phyloP scores from a whole-genome alignment of 2,113 vertebrate species.

The Penelope pileata region DNA sequence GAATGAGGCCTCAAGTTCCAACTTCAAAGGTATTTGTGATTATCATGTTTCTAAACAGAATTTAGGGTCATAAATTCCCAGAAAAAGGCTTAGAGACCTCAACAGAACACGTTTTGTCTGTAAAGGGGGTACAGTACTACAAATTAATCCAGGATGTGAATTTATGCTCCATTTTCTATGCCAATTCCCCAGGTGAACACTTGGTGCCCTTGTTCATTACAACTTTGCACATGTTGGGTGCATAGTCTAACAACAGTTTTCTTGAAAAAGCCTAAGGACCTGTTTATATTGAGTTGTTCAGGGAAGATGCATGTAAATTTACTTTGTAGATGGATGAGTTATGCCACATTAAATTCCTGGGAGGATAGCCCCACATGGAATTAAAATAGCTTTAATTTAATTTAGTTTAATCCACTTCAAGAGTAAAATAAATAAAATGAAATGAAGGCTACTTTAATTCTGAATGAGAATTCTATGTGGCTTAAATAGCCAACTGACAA shows the following conservation, averaged over 20 bases:
- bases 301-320: slow-evolving; percentile 1
- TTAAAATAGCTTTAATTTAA: slow-evolving; percentile 18
- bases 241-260: background rate
- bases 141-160: background rate
- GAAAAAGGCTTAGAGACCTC: background rate
- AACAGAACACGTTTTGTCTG: background rate
- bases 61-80: background rate
- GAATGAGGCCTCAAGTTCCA: background rate
- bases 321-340: slow-evolving; percentile 6
- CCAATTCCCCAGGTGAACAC: background rate
- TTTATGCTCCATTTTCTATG: background rate
- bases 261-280: background rate
- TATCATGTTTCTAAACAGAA: background rate
- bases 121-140: background rate
- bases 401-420: slow-evolving; percentile 12
- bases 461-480: background rate
- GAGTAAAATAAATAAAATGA: slow-evolving; percentile 15
- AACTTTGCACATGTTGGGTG: slow-evolving; percentile 7
- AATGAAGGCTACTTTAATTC: background rate
- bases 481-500: background rate
- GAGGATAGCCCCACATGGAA: background rate
- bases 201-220: background rate
- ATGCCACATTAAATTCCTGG: background rate
- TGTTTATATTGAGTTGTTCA: background rate
- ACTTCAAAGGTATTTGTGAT: background rate